Evolutionary conservation across 2,113 vertebrate species (phyloP), one percentile per base, ranked within the genome.

Genomic region (Carollia perspicillata): DNA sequence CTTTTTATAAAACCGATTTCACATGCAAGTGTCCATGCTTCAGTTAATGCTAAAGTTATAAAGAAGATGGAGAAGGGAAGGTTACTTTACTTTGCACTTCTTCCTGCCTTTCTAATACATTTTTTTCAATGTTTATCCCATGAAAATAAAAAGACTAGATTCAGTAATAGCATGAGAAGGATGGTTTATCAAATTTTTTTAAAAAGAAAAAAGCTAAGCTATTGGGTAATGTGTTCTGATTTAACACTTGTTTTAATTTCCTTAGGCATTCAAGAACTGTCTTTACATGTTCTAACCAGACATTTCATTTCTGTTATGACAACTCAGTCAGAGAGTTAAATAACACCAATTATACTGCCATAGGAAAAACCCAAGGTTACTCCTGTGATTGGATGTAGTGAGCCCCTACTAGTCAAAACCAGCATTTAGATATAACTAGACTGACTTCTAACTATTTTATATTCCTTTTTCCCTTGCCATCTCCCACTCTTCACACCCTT

Each of bases 91-190:
- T 37, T 72, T 80, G 18, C 2, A 55, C 11, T 79, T 90, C 20
- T 92, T 8, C 35, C 23, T 84, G 8, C 30, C 11, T 69, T 94
- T 94, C 17, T 55, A 87, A 65, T 65, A 6, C 6, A 69, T 26
- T 20, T 49, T 53, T 74, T 17, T 93, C 22, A 88, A 28, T 90
- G 37, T 68, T 93, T 55, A 55, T 58, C 55, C 22, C 42, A 86
- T 14, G 85, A 68, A 88, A 95, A 71, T 28, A 80, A 75, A 84
- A 93, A 78, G 44, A 79, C 8, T 30, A 66, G 17, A 77, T 97
- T 69, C 7, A 78, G 30, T 63, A 26, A 81, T 2, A 95, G 17
- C 77, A 93, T 58, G 49, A 91, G 37, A 84, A 93, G 69, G 58
- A 79, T 53, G 17, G 84, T 17, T 83, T 58, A 11, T 80, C 58